Percentiles rank a stretch among this genome's conserved stretches.
Conservation (phyloP, 1,140 invertebrate species). For the Rhopalosiphum maidis region DNA sequence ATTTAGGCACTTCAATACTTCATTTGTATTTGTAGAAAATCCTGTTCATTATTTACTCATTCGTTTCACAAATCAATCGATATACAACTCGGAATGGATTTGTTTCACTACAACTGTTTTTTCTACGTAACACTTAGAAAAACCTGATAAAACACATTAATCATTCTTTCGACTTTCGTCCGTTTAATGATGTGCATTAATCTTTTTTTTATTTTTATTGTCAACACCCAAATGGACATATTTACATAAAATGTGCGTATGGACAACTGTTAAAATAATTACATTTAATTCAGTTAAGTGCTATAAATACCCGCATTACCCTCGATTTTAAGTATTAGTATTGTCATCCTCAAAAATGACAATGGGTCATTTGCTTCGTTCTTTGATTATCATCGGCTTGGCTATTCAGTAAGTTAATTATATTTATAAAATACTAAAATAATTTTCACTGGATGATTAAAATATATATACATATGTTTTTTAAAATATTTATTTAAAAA, state of each 20-base stretch:
- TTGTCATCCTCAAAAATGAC: slow-evolving; percentile 50
- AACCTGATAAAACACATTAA: slow-evolving; percentile 43
- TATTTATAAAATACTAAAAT: background rate
- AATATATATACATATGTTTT: background rate
- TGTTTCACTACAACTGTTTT: background rate
- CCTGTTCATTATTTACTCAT: background rate
- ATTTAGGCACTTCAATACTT: background rate
- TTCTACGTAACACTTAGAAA: background rate
- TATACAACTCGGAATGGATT: background rate
- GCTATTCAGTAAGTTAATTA: slow-evolving; percentile 47
- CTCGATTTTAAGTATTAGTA: background rate
- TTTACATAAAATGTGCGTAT: background rate
- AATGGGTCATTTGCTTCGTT: slow-evolving; percentile 35
- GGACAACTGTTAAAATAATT: slow-evolving; percentile 39
- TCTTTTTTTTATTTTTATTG: background rate
- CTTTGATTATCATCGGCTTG: slow-evolving; percentile 28
- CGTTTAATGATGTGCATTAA: background rate
- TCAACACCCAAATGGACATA: slow-evolving; percentile 6
- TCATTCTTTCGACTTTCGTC: background rate
- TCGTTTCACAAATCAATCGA: background rate
- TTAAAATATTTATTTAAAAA: background rate
- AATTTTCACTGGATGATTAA: background rate
- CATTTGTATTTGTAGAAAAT: background rate
- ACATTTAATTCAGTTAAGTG: background rate
- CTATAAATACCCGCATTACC: slow-evolving; percentile 12